Evolutionary conservation across 2,797 vertebrate genomes (phyloP), one percentile per base, ranked within the genome.

Genomic region (Loris lydekkerianus): DNA sequence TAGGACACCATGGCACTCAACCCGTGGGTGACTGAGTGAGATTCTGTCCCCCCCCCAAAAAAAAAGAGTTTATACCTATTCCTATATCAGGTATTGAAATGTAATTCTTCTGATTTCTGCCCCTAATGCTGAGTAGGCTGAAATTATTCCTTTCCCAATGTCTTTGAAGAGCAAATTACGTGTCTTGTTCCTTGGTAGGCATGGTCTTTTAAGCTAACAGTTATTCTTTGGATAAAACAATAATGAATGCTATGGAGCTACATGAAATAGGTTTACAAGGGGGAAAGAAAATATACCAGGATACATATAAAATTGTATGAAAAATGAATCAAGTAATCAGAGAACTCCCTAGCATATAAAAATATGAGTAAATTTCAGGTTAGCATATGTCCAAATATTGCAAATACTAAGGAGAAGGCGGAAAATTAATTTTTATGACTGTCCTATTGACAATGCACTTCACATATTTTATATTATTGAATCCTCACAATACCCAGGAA

Each of bases 241-340:
- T 43, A 67, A 89, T 67, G 53, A 77, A 34, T 60, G 56, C 27
- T 81, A 34, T 0, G 63, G 11, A 76, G 14, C 43, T 72, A 63
- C 10, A 65, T 56, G 34, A 89, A 83, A 67, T n/a, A 92, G 49
- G 61, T 92, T 81, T 80, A 88, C 63, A 69, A 61, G 11, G 46
- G 15, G 43, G 61, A 49, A 85, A 23, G 23, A 58, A 18, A 83
- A 46, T 43, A 5, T 7, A 94, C 56, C 13, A 80, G 11, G 23
- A 90, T 77, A 8, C n/a, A 31, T 58, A 72, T n/a, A 61, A 92
- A 87, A 84, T 0, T 49, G 7, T 46, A 86, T 6, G 23, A 93
- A 93, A 96, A 92, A 84, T 40, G 81, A 96, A 90, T 56, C n/a
- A 86, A 91, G 63, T 23, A n/a, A 83, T 49, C 40, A 56, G 84